Evolutionary conservation across 2,888 invertebrate genomes (phyloP), one percentile per base, ranked within the genome.

Genomic region (Drosophila helvetica): DNA sequence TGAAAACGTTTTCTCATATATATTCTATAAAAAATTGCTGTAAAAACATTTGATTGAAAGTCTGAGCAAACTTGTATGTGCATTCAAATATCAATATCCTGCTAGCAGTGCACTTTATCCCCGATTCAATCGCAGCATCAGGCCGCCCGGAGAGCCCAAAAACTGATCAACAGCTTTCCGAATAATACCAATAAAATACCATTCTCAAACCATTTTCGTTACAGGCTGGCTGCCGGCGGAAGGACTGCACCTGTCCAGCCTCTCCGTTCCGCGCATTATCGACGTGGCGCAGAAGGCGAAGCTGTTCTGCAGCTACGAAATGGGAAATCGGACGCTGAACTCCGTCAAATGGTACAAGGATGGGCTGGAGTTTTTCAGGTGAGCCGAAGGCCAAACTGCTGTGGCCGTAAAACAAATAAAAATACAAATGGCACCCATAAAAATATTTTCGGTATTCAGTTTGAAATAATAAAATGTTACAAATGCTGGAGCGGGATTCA

Each of bases 261-360:
- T 92, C 66, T 90, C 91, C 84, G 92, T 92, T 73, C 92, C 92
- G 76, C 89, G 90, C 79, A 90, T 92, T 76, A 92, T 92, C 77
- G 92, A 92, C 90, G 91, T 90, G 70, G 84, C 91, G 74, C 91
- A 92, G 77, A 90, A 86, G 78, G 92, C 91, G 62, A 92, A 90
- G 81, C 87, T 92, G 65, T 91, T 91, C 74, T 92, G 92, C 86
- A 92, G 92, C 83, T 92, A 92, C 76, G 91, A 92, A 80, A 92
- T 92, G 90, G 91, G 91, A 77, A 90, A 90, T 80, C 91, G 92
- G 76, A 92, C 91, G 42, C 87, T 92, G 71, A 92, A 92, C 78
- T 92, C 92, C 5, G 92, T 92, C 70, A 92, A 92, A 90, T 92
- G 92, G 92, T 92, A 92, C 77, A 92, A 92, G 86, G 91, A 92